Conservation (phyloP, 2,888 invertebrate genomes). For the Julus scandinavius region DNA sequence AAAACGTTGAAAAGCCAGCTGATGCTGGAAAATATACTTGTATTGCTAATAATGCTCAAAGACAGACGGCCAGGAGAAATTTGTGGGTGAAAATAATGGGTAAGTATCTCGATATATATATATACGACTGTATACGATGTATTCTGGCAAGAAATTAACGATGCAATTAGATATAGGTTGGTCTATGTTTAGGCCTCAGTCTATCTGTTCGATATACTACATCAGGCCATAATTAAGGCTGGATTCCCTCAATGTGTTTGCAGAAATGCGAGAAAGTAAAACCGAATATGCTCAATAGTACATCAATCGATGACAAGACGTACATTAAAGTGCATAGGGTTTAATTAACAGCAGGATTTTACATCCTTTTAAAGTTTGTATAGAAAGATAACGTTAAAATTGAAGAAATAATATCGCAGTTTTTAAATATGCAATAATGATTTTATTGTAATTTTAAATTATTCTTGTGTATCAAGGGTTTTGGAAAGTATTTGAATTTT, state of each 20-base stretch:
- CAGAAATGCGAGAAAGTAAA: not conserved
- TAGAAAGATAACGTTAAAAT: not conserved
- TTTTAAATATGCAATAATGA: too few relatives aligned
- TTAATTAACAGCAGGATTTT: not conserved
- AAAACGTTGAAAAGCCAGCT: slow-evolving; percentile 56
- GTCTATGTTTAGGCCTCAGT: not conserved
- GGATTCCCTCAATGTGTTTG: not conserved
- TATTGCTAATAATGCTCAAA: slow-evolving; percentile 57
- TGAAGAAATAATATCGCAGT: too few relatives aligned
- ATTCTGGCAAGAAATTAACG: slow-evolving; percentile 11
- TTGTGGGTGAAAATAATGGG: slow-evolving; percentile 57
- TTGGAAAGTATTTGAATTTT: too few relatives aligned
- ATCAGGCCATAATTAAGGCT: slow-evolving; percentile 10
- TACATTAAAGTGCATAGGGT: not conserved
- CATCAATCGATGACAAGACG: not conserved
- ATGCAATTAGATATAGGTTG: not conserved
- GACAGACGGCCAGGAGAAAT: slow-evolving; percentile 57
- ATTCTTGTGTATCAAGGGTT: too few relatives aligned
- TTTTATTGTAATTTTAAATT: too few relatives aligned
- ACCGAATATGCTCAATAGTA: not conserved
- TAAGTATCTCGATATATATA: slow-evolving; percentile 28
- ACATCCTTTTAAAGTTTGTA: too few relatives aligned
- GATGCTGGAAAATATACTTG: slow-evolving; percentile 57
- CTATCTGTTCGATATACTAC: not conserved
- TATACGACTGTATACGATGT: too few relatives aligned